These are phyloP conservation scores for Bolinopsis microptera DNA, from an alignment of 37 sponge, comb jelly and placozoan species.

Conservation along the genomic window DNA sequence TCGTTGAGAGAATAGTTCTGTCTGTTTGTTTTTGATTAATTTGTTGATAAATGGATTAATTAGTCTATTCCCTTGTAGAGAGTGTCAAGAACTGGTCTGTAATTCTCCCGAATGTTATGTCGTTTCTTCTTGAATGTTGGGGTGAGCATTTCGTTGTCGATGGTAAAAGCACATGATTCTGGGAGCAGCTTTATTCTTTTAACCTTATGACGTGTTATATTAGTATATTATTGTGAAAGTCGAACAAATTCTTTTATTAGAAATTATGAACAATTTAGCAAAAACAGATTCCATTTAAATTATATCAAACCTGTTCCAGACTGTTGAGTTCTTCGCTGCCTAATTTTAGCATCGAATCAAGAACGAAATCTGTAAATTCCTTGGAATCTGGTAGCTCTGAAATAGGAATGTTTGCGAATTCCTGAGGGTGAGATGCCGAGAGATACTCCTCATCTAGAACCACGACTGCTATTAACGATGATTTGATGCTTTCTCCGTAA, in stretches of 20 bases:
- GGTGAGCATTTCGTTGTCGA: slow-evolving; percentile 47
- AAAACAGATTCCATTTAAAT: background rate
- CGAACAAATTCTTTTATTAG: background rate
- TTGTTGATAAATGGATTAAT: too few species aligned
- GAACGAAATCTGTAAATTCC: background rate
- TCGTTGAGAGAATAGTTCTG: too few species aligned
- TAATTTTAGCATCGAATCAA: background rate
- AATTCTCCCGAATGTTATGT: background rate
- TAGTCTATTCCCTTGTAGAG: background rate
- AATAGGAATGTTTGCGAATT: background rate
- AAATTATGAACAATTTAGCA: background rate
- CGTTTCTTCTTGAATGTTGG: slow-evolving; percentile 66
- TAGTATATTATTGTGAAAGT: too few species aligned
- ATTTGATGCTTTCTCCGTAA: slow-evolving; percentile 58
- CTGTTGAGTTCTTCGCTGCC: slow-evolving; percentile 48
- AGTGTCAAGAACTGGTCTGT: background rate
- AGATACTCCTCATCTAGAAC: slow-evolving; percentile 41
- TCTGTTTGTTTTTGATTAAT: too few species aligned
- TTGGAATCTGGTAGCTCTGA: background rate
- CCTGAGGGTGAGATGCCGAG: background rate
- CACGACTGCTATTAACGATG: slow-evolving; percentile 17
- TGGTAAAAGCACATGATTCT: background rate
- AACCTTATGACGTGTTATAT: background rate
- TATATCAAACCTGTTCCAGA: slow-evolving; percentile 61
- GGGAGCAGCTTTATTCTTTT: slow-evolving; percentile 22